Evolutionary conservation across 1,140 invertebrate genomes (phyloP).

Genomic region (Diabrotica undecimpunctata): DNA sequence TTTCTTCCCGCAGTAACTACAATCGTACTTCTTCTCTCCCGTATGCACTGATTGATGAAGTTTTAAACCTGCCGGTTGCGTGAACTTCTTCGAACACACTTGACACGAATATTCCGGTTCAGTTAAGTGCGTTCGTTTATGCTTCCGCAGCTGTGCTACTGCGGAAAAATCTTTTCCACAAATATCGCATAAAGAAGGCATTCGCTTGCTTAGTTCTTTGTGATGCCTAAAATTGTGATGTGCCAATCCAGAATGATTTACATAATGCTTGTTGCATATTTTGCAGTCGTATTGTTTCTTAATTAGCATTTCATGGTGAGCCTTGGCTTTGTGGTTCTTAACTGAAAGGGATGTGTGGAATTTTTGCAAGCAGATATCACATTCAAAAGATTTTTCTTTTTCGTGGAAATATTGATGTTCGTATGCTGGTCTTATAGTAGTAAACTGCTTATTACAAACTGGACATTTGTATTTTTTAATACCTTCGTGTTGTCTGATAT

Average conservation of each 20-base stretch:
- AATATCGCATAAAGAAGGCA: not conserved
- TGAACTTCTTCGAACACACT: not conserved
- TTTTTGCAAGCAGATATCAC: constrained; percentile 60
- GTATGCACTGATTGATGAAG: not conserved
- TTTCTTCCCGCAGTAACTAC: constrained; percentile 2
- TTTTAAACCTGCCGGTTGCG: not conserved
- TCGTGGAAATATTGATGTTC: constrained; percentile 49
- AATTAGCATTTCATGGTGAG: constrained; percentile 4
- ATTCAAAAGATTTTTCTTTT: constrained; percentile 57
- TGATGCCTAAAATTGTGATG: not conserved
- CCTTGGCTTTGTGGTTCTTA: not conserved
- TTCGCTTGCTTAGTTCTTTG: not conserved
- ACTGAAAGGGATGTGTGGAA: constrained; percentile 54
- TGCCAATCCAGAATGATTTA: constrained; percentile 24
- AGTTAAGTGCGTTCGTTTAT: not conserved
- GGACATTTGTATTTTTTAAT: constrained; percentile 68
- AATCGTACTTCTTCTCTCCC: not conserved
- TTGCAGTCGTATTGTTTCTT: constrained; percentile 7
- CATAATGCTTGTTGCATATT: constrained; percentile 36
- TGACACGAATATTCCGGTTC: not conserved
- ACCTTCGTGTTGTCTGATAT: constrained; percentile 63
- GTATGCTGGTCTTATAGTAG: constrained; percentile 16
- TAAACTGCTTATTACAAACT: constrained; percentile 60
- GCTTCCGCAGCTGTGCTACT: not conserved
- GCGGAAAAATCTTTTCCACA: not conserved